phyloP scores from a whole-genome alignment of 92 coral and sea anemone genomes.

The Siderastrea siderea region DNA sequence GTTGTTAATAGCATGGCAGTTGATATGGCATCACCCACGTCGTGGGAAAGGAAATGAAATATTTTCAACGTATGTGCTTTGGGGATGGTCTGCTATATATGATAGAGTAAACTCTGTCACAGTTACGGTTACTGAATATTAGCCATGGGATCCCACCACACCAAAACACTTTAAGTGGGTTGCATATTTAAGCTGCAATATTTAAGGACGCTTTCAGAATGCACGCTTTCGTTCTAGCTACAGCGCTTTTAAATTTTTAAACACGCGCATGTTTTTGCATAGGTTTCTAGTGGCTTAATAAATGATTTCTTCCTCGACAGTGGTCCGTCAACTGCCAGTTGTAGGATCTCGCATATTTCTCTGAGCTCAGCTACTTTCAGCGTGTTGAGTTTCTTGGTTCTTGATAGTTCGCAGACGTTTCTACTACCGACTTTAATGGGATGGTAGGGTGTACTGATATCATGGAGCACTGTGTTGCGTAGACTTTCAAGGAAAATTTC shows the following conservation, averaged over 20 bases:
- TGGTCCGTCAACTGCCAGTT: constrained; percentile 12
- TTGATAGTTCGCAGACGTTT: constrained; percentile 42
- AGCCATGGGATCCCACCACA: too few species aligned
- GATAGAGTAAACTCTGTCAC: too few species aligned
- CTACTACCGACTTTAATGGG: constrained; percentile 33
- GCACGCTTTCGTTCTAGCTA: not conserved
- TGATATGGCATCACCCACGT: too few species aligned
- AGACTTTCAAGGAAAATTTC: constrained; percentile 25
- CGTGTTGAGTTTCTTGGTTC: constrained; percentile 21
- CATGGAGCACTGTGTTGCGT: constrained; percentile 9
- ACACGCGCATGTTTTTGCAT: constrained; percentile 36
- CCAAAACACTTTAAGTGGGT: too few species aligned
- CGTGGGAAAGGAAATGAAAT: too few species aligned
- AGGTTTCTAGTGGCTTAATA: constrained; percentile 24
- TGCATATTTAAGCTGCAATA: not conserved
- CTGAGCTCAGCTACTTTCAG: constrained; percentile 36
- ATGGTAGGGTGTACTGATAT: constrained; percentile 29
- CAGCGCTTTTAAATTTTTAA: constrained; percentile 9
- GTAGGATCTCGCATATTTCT: constrained; percentile 25
- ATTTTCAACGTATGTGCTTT: too few species aligned
- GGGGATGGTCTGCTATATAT: too few species aligned
- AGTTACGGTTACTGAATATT: too few species aligned
- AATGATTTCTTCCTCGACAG: constrained; percentile 41
- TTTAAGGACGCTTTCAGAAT: not conserved
- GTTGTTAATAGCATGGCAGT: too few species aligned